Evolutionary conservation across 2,888 invertebrate species (phyloP), one percentile per base, ranked within the genome.

Genomic region (Elaeidobius kamerunicus): DNA sequence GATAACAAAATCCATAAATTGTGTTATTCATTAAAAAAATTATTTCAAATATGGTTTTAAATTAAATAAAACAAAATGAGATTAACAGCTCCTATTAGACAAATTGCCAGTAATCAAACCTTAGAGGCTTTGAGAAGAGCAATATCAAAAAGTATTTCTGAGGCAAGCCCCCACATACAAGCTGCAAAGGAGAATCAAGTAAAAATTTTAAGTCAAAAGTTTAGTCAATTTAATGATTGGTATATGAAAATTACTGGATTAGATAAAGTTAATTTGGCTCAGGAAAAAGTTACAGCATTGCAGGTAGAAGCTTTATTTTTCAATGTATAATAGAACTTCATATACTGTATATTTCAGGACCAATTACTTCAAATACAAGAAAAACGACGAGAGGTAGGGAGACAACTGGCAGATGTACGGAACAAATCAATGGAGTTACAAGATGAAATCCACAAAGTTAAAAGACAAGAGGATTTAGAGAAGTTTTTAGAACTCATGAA

Each of bases 181-280:
- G 56, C 59, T 11, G 52, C 63, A 11, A 65, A 63, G 56, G 58
- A 58, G 40, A 61, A 59, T n/a, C 61, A 64, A 36, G 61, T 66
- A 35, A 65, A 67, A 45, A 67, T 65, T 34, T 56, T 69, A 48
- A 67, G 75, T 71, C 64, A 70, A 66, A 73, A 70, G 62, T 63
- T 80, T 5, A 73, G 71, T 36, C 76, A 79, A 41, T 59, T 82
- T 43, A 78, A 83, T 38, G 68, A 69, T 19, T 79, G 77, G 72
- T 88, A 88, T 72, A 88, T 87, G 65, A 82, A 84, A 64, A 76
- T 87, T 45, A 85, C 89, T 4, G 90, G 90, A 1, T 77, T 90
- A 42, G 84, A 85, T 58, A 88, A 89, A 71, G 88, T 91, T 3
- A 81, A 83, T 75, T 75, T 78, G 20, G 83, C 87, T 23, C 90